Base-by-base conservation (phyloP, 2,888 invertebrate genomes). In the Baccha elongata region DNA sequence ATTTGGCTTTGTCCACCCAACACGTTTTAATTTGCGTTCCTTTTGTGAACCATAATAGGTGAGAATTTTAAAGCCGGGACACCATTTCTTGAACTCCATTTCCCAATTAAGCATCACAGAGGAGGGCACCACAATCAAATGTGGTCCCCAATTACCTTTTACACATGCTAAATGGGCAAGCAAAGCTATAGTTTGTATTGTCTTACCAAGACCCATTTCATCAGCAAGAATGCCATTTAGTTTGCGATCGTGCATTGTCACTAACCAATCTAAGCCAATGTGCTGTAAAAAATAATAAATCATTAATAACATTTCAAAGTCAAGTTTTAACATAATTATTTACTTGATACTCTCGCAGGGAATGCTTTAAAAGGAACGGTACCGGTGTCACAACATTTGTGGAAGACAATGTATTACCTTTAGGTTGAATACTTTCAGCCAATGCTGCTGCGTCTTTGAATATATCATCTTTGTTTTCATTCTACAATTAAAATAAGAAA, bases 21-120 rank as follows among this genome's bases (percentile, higher is more conserved):
- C 95, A 87, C 97, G 93, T 89, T 98, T 98, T 85, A 95, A 91
- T 91, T 97, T 97, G 71, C 99, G 93, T 90, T 99, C 99, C 90
- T 99, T 99, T 87, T 97, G 97, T 29, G 95, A 95, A 50, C 99
- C 99, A 89, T 98, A 99, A 91, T 99, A 99, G 0, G 99, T 99
- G 86, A 99, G 93, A 88, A 99, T 97, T 93, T 99, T 99, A 91
- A 99, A 98, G 62, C 97, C 98, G 0, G 99, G 99, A 91, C 99
- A 99, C 99, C 99, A 99, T 91, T 99, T 99, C 91, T 99, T 99
- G 89, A 98, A 96, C 91, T 99, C 99, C 97, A 99, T 98, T 92
- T 99, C 99, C 99, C 99, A 99, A 92, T 99, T 99, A 83, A 99
- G 93, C 96, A 99, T 98, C 60, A 99, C 99, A 85, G 99, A 99